Evolutionary conservation across 2,797 vertebrate species (phyloP).

Genomic region (Champsocephalus gunnari): DNA sequence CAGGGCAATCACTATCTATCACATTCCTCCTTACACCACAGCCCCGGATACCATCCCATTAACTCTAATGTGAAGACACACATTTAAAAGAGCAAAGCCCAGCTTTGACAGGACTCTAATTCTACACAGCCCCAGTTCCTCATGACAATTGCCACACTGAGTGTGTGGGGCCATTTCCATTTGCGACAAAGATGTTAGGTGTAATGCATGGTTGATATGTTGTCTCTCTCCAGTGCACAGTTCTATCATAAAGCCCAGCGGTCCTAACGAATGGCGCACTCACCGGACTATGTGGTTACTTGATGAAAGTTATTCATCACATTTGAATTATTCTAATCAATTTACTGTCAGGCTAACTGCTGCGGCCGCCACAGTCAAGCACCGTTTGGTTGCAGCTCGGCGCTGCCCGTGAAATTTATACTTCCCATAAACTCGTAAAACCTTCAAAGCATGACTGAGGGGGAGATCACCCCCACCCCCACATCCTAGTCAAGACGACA

Average conservation of each 20-base stretch:
- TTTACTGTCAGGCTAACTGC: constrained; percentile 95
- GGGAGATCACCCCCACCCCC: constrained; percentile 48
- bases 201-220: constrained; percentile 73
- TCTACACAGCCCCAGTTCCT: constrained; percentile 49
- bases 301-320: constrained; percentile 98
- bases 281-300: constrained; percentile 76
- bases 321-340: constrained; percentile 97
- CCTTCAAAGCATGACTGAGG: constrained; percentile 92
- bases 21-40: constrained; percentile 21
- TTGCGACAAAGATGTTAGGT: constrained; percentile 68
- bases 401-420: constrained; percentile 85
- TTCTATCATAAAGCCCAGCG: constrained; percentile 69
- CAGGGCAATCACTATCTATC: constrained; percentile 27
- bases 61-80: constrained; percentile 56
- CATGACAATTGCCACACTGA: constrained; percentile 59
- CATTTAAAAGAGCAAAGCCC: constrained; percentile 49
- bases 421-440: constrained; percentile 86
- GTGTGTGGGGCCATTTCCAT: constrained; percentile 59
- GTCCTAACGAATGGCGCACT: constrained; percentile 71
- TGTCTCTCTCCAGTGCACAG: constrained; percentile 77
- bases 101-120: constrained; percentile 50
- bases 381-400: constrained; percentile 89
- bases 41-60: constrained; percentile 49
- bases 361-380: constrained; percentile 88
- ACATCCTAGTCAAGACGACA: constrained; percentile 55